Base-by-base conservation (phyloP, 2,888 invertebrate species). In the Spilarctia lutea region DNA sequence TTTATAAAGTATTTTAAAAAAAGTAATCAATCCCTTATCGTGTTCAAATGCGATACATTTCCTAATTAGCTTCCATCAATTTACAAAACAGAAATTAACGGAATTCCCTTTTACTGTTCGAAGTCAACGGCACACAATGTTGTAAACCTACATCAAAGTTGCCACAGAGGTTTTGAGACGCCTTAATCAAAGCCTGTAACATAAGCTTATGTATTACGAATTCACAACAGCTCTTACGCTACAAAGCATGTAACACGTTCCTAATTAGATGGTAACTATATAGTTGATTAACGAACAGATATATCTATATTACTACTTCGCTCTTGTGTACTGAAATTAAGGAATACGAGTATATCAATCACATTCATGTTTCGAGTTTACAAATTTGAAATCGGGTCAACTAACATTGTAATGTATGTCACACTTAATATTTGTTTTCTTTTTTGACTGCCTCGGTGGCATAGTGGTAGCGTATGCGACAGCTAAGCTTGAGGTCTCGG, bases 101-200 rank as follows among this genome's bases (percentile, higher is more conserved):
- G 72, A 72, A 79, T 79, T 74, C 68, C 65, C 73, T 74, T 75
- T 79, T 81, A 80, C 76, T 79, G 74, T 77, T 71, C 76, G 45
- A 63, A 72, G 68, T 76, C 35, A 68, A 75, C 67, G 77, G 72
- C 74, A 67, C 74, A 56, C 68, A 65, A 77, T 76, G 79, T 80
- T 83, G 76, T 83, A 80, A 85, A 83, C 80, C 77, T 78, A 66
- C 74, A 71, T 74, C 68, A 20, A 68, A 35, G 42, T 63, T 69
- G 35, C 18, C 35, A 10, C 18, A 72, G 35, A 66, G 52, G 33
- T 66, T 30, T 66, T 56, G n/a, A 71, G n/a, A 65, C 68, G 71
- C 42, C 71, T 80, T 74, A 80, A 85, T 78, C 72, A 77, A 68
- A 73, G 52, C 79, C 73, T 68, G 70, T 78, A 76, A 83, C 73